Base-by-base conservation (phyloP, 2,888 invertebrate genomes). In the Tetheella fluctuosa region DNA sequence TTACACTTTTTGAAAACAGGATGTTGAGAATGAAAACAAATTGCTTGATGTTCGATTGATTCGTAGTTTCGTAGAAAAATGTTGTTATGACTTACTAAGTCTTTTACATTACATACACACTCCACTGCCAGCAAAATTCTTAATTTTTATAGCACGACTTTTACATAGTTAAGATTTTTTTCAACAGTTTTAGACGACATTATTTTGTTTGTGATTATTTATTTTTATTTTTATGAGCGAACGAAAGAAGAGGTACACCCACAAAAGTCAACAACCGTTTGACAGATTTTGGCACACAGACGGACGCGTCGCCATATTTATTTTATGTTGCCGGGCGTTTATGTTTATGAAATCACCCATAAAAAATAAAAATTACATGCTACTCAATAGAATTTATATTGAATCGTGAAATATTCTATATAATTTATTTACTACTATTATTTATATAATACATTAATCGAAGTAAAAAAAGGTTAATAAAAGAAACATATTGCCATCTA, bases 201-300 rank as follows among this genome's bases (percentile, higher is more conserved):
- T 55, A 34, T 34, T 54, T 30, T 34, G 30, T 55, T 55, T 25
- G 8, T 59, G 23, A 39, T 23, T 53, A 39, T 58, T 66, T 64
- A 61, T 63, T 62, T 56, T 59, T 42, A 64, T 59, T 62, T 56
- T 59, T 42, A 64, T 59, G 60, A 52, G 63, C 54, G 66, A 64
- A 68, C 70, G 70, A 72, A 71, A 64, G 62, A 48, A 62, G 68
- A 73, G 75, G 70, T 63, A 77, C 80, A 80, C 74, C 75, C 77
- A 54, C 71, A 76, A 75, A 77, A 89, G 91, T 90, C 91, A 90
- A 90, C 89, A 91, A 89, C 90, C 91, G 89, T 83, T 90, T 91
- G 90, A 90, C 90, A 86, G 79, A 55, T 74, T 68, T 67, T 59
- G 63, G 61, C 59, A 65, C 57, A 65, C 67, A 66, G 74, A 79